A percentile compares a stretch with the other conserved stretches of the same genome.
phyloP scores from a whole-genome alignment of 37 sponge, comb jelly and placozoan species.

The Tethya wilhelma region DNA sequence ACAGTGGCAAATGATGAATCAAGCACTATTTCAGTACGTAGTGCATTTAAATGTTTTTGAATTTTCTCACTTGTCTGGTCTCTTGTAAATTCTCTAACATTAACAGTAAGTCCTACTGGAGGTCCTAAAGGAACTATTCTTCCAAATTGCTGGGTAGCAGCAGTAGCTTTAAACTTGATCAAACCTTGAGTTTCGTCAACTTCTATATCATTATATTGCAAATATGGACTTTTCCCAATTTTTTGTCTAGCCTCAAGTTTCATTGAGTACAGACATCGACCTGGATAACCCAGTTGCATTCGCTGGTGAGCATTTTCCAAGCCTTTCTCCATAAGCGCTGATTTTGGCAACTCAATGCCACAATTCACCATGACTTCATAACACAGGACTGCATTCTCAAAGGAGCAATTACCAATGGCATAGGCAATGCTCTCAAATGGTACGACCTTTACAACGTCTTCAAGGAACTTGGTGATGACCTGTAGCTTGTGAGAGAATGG shows the following conservation, averaged over 20 bases:
- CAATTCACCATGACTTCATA: conserved; percentile 6
- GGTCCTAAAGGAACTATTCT: too few species aligned
- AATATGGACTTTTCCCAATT: too few species aligned
- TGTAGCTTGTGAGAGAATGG: conserved; percentile 7
- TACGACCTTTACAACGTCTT: conserved; percentile 43
- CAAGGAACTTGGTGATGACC: conserved; percentile 30
- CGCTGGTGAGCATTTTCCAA: neutral
- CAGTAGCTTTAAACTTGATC: too few species aligned
- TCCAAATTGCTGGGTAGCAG: too few species aligned
- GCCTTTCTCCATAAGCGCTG: neutral
- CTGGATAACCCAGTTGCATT: neutral
- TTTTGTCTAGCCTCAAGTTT: neutral
- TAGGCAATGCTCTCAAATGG: conserved; percentile 50
- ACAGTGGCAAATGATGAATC: too few species aligned
- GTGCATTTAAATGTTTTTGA: too few species aligned
- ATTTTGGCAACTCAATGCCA: neutral
- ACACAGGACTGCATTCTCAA: conserved; percentile 22
- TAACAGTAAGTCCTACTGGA: too few species aligned
- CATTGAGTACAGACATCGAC: neutral
- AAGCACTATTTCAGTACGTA: too few species aligned
- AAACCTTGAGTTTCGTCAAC: too few species aligned
- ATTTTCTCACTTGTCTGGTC: too few species aligned
- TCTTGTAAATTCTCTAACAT: too few species aligned
- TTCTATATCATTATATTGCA: too few species aligned
- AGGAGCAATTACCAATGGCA: conserved; percentile 28